These are phyloP conservation scores for Drepana arcuata DNA, from an alignment of 1,140 invertebrate genomes.

Conservation along the genomic window DNA sequence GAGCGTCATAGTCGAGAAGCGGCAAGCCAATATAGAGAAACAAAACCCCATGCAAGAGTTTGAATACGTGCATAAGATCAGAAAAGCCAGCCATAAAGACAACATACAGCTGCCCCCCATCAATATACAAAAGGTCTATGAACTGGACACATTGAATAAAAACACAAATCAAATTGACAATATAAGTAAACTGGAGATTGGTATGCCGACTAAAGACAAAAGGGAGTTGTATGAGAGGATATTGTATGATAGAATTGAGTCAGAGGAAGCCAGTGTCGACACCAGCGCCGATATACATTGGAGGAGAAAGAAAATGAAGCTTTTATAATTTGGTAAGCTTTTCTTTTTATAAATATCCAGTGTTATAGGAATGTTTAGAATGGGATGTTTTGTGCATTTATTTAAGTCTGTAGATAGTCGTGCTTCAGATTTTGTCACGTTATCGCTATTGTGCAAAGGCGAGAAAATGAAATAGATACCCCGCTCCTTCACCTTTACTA, in stretches of 20 bases:
- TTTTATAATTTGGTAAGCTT: too few species aligned
- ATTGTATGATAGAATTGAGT: conserved; percentile 38
- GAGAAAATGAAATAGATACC: too few species aligned
- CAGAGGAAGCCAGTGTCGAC: conserved; percentile 10
- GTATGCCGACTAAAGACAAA: conserved; percentile 33
- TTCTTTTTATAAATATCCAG: too few species aligned
- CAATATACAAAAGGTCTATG: conserved; percentile 39
- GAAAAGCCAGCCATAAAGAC: conserved; percentile 33
- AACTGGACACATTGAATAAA: too few species aligned
- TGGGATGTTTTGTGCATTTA: too few species aligned
- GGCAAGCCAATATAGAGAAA: conserved; percentile 18
- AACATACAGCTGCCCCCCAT: conserved; percentile 41
- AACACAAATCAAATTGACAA: too few species aligned
- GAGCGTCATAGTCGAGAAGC: conserved; percentile 54
- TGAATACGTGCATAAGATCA: conserved; percentile 52
- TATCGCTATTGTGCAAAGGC: too few species aligned
- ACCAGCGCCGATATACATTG: conserved; percentile 39
- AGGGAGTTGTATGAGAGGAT: conserved; percentile 57
- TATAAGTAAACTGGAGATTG: too few species aligned
- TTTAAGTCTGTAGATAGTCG: too few species aligned
- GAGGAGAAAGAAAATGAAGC: conserved; percentile 50
- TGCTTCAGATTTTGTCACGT: too few species aligned
- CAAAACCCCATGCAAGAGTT: conserved; percentile 30
- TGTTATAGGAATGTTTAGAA: too few species aligned
- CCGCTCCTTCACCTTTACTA: too few species aligned